phyloP scores from a whole-genome alignment of 2,888 invertebrate genomes.

The Junonia oenone region DNA sequence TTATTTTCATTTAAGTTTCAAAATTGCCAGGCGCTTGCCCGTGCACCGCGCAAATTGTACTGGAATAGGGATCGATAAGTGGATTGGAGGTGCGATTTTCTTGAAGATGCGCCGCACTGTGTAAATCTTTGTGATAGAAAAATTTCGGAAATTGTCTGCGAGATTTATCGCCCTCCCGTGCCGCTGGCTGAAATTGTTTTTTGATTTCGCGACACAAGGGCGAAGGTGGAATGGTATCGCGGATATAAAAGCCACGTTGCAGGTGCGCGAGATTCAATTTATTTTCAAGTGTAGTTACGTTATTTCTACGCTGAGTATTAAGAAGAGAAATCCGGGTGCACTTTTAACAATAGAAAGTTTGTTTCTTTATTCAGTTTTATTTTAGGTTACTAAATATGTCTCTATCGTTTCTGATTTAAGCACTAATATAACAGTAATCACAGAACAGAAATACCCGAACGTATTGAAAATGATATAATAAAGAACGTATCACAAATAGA shows the following conservation, averaged over 20 bases:
- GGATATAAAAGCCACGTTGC: conserved; percentile 7
- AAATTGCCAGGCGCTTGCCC: conserved; percentile 64
- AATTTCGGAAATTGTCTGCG: conserved; percentile 73
- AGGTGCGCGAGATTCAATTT: conserved; percentile 7
- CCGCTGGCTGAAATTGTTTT: conserved; percentile 60
- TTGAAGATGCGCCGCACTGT: conserved; percentile 61
- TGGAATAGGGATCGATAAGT: conserved; percentile 75
- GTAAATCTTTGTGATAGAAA: conserved; percentile 73
- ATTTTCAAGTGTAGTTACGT: background rate
- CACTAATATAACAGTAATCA: background rate
- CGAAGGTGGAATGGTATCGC: conserved; percentile 8
- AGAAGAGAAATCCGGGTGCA: too few species aligned
- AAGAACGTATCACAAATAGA: conserved; percentile 6
- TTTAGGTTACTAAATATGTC: background rate
- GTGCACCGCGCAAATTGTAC: conserved; percentile 71
- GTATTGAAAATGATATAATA: background rate
- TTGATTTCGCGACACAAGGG: conserved; percentile 29
- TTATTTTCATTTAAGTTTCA: conserved; percentile 76
- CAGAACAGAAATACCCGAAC: background rate
- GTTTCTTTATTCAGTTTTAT: background rate
- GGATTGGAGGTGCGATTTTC: conserved; percentile 74
- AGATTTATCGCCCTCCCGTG: conserved; percentile 57
- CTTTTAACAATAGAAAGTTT: background rate
- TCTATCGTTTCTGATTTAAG: background rate
- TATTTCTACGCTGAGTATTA: background rate